Base-by-base conservation (phyloP, 30 jellyfish, hydroid and myxozoan species). In the Chrysaora quinquecirrha region DNA sequence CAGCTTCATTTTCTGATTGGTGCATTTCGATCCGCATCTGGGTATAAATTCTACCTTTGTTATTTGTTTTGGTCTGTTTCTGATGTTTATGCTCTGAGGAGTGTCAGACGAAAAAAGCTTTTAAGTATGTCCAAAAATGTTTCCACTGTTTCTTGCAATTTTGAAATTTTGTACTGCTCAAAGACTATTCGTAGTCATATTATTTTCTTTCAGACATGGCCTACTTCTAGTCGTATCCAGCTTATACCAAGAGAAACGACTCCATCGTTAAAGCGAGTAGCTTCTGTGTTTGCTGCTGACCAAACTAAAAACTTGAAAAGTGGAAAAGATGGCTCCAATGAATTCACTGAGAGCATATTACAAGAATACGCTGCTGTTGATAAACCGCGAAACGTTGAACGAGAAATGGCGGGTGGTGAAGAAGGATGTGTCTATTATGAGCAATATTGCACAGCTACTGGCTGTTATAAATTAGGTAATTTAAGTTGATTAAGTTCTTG, bases 131-230 rank as follows among this genome's bases (percentile, higher is more conserved):
- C n/a, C n/a, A n/a, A n/a, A n/a, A n/a, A n/a, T n/a, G n/a, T n/a
- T n/a, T n/a, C n/a, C n/a, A n/a, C n/a, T n/a, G n/a, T n/a, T n/a
- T n/a, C n/a, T n/a, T n/a, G n/a, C n/a, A n/a, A n/a, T n/a, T n/a
- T n/a, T n/a, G n/a, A n/a, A n/a, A n/a, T n/a, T n/a, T n/a, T n/a
- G n/a, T n/a, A n/a, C n/a, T n/a, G n/a, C n/a, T n/a, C n/a, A n/a
- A n/a, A n/a, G n/a, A n/a, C n/a, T n/a, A n/a, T n/a, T n/a, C n/a
- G n/a, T n/a, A n/a, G n/a, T n/a, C n/a, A n/a, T n/a, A n/a, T n/a
- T n/a, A n/a, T n/a, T n/a, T n/a, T n/a, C n/a, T n/a, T n/a, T n/a
- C 34, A 91, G 98, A 91, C 96, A 6, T 91, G 90, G 86, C 93
- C 90, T 1, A 50, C 76, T 18, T 29, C 99, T 19, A 49, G 83